Percentiles rank a stretch among this genome's conserved stretches.
These are phyloP conservation scores for Oreochromis grahami DNA, from an alignment of 2,797 vertebrate genomes.

Conservation along the genomic window DNA sequence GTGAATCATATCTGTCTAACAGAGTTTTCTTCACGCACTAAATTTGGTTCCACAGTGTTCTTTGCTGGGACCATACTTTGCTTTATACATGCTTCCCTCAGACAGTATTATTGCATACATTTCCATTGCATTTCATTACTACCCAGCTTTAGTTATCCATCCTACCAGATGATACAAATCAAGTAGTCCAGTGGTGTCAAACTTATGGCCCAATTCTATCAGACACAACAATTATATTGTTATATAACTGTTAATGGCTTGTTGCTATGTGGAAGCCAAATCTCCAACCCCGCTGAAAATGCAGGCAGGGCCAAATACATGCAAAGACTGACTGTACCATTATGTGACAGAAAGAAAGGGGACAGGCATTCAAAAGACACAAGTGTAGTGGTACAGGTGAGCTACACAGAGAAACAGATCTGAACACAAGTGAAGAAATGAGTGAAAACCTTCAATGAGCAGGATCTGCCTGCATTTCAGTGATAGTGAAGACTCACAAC, in stretches of 20 bases:
- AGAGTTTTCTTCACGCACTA: background rate
- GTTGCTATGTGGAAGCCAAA: background rate
- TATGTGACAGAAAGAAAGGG: background rate
- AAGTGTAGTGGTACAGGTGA: background rate
- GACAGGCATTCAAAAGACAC: background rate
- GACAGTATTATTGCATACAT: background rate
- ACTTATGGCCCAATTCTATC: background rate
- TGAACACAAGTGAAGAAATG: background rate
- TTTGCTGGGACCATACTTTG: background rate
- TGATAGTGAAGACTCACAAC: background rate
- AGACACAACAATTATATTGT: background rate
- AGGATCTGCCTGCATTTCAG: background rate
- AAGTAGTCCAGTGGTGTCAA: background rate
- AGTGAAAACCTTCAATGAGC: background rate
- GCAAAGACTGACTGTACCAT: background rate
- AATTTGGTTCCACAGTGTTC: too few relatives aligned
- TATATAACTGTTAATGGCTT: background rate
- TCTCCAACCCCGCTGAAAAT: background rate
- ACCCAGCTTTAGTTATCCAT: background rate
- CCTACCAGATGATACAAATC: background rate
- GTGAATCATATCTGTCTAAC: background rate
- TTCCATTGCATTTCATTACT: background rate
- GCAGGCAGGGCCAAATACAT: background rate
- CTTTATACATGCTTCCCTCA: background rate
- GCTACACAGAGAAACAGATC: background rate